These are phyloP conservation scores for Cynaeus angustus DNA, from an alignment of 2,888 invertebrate species.

Conservation along the genomic window DNA sequence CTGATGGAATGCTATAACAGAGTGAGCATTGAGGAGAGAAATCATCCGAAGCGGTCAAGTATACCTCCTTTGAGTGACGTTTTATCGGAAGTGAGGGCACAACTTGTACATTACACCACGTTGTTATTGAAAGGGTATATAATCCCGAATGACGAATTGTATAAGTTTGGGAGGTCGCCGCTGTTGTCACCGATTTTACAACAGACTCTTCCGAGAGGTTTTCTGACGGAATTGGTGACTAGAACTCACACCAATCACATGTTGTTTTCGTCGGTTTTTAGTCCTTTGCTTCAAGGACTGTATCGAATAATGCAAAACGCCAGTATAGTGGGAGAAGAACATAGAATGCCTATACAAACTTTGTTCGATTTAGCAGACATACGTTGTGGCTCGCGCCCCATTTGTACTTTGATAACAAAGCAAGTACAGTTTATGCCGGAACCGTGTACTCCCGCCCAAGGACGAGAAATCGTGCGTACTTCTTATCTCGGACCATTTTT, in stretches of 20 bases:
- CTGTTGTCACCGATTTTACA: constrained; percentile 81
- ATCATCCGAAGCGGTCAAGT: constrained; percentile 84
- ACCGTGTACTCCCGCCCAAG: constrained; percentile 83
- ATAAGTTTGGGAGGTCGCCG: constrained; percentile 75
- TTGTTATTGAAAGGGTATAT: constrained; percentile 75
- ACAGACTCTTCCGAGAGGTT: constrained; percentile 83
- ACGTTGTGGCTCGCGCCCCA: constrained; percentile 83
- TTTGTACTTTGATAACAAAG: constrained; percentile 78
- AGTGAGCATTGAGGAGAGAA: constrained; percentile 82
- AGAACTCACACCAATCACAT: constrained; percentile 75
- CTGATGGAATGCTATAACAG: constrained; percentile 81
- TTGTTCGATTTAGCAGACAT: constrained; percentile 88
- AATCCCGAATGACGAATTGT: constrained; percentile 68
- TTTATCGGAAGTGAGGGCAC: constrained; percentile 75
- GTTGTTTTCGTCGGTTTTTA: constrained; percentile 77
- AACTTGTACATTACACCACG: constrained; percentile 75
- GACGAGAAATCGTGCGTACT: constrained; percentile 89
- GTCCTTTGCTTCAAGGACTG: constrained; percentile 82
- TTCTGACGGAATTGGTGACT: constrained; percentile 76
- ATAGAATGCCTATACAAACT: constrained; percentile 74
- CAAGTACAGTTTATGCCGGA: constrained; percentile 84
- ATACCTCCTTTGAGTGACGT: constrained; percentile 83
- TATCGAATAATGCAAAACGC: constrained; percentile 80
- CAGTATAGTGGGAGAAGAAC: constrained; percentile 81
- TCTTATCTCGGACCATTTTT: constrained; percentile 95